A percentile compares a stretch with the other conserved stretches of the same genome.
These are phyloP conservation scores for Pristiophorus japonicus DNA, from an alignment of 2,113 vertebrate genomes.

Conservation along the genomic window DNA sequence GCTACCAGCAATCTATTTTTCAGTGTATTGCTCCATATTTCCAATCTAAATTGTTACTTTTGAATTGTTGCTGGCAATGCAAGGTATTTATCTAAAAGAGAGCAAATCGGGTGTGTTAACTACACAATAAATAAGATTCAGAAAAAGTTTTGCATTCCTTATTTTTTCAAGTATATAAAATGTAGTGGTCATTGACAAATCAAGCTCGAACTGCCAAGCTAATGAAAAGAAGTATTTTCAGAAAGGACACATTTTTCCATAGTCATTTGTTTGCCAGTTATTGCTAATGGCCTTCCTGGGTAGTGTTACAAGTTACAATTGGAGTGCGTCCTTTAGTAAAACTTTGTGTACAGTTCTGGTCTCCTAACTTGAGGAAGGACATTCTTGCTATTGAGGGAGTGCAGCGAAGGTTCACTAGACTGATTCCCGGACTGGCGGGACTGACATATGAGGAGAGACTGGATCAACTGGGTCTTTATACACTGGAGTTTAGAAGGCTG, in stretches of 20 bases:
- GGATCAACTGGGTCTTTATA: no score
- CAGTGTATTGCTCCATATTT: conserved; percentile 12
- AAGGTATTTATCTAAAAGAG: conserved; percentile 60
- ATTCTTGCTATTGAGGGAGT: no score
- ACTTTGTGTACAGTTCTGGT: no score
- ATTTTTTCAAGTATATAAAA: not conserved
- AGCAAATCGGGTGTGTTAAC: conserved; percentile 1
- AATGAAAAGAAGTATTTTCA: not conserved
- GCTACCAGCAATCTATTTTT: conserved; percentile 37
- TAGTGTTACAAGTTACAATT: not conserved
- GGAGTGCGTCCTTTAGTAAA: not conserved
- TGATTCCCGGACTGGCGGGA: no score
- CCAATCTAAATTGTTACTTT: conserved; percentile 37
- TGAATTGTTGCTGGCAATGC: conserved; percentile 61
- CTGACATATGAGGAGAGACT: no score
- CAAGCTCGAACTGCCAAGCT: not conserved
- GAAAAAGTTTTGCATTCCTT: not conserved
- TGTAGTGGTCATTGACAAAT: not conserved
- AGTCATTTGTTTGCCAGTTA: not conserved
- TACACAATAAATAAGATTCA: conserved; percentile 14
- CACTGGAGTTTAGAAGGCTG: no score
- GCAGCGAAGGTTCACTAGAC: no score
- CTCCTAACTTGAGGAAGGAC: no score
- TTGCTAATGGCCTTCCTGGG: not conserved
- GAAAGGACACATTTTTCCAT: not conserved